phyloP scores from a whole-genome alignment of 64 coral and sea anemone genomes.

The Pocillopora verrucosa region DNA sequence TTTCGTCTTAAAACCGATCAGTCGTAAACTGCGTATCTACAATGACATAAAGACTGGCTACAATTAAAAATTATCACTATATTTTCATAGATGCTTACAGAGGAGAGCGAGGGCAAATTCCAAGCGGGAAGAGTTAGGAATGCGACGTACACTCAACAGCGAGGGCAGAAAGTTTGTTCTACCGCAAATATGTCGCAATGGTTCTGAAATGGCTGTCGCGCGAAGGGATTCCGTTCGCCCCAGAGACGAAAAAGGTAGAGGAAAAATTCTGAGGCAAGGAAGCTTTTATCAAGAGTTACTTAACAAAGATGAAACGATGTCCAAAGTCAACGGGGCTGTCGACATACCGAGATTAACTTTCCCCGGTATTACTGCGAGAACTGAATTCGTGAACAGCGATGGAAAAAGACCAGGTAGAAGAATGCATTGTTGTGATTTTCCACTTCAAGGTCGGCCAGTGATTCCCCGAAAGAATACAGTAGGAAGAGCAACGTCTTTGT shows the following conservation, averaged over 20 bases:
- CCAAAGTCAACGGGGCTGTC: not conserved
- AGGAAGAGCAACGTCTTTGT: not conserved
- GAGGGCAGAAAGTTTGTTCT: slow-evolving; percentile 19
- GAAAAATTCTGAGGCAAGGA: not conserved
- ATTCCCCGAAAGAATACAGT: not conserved
- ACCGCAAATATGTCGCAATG: slow-evolving; percentile 6
- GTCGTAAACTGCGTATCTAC: too few relatives aligned
- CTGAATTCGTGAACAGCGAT: slow-evolving; percentile 1
- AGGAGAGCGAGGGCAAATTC: not conserved
- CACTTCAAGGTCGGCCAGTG: slow-evolving; percentile 18
- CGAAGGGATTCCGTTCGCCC: not conserved
- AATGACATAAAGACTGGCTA: not conserved
- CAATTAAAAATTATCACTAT: not conserved
- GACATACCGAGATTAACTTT: not conserved
- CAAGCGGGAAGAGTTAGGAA: not conserved
- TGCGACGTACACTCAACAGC: not conserved
- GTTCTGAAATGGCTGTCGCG: not conserved
- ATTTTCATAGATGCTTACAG: not conserved
- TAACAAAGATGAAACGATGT: not conserved
- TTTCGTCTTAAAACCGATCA: not conserved
- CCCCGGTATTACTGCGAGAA: not conserved
- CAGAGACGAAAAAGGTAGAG: not conserved
- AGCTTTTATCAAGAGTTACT: not conserved
- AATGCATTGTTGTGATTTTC: slow-evolving; percentile 11
- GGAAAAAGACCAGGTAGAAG: not conserved